phyloP scores from a whole-genome alignment of 2,113 vertebrate species.

The Notarius quadriscutis region DNA sequence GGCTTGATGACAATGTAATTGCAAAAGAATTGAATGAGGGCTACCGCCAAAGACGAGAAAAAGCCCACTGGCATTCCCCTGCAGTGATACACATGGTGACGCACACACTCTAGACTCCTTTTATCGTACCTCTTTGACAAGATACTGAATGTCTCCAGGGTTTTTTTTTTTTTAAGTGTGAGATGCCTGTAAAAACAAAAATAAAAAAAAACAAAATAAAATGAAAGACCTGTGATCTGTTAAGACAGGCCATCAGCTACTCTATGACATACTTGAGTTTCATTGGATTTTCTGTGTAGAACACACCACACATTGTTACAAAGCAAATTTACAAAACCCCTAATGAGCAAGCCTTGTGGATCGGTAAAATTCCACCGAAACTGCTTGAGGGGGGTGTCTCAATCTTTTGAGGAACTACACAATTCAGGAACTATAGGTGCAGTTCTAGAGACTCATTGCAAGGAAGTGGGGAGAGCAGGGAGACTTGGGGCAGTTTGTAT shows the following conservation, averaged over 20 bases:
- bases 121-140: neutral
- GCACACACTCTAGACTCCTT: neutral
- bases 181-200: neutral
- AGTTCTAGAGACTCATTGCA: too few species aligned
- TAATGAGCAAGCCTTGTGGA: neutral
- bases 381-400: neutral
- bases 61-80: slow-evolving; percentile 39
- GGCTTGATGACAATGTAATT: slow-evolving; percentile 71
- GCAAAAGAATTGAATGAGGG: slow-evolving; percentile 66
- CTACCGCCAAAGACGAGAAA: slow-evolving; percentile 48
- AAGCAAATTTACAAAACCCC: neutral
- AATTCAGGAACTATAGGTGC: neutral
- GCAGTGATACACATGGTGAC: slow-evolving; percentile 31
- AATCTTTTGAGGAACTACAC: neutral
- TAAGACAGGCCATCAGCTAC: neutral
- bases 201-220: too few species aligned
- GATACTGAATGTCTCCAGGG: neutral
- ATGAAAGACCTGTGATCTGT: neutral
- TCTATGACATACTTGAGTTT: neutral
- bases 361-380: neutral
- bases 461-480: too few species aligned
- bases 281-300: neutral
- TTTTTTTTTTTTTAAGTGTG: neutral
- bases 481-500: too few species aligned
- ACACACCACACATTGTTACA: neutral